phyloP scores from a whole-genome alignment of 2,113 vertebrate genomes.

The Brachyhypopomus occidentalis region DNA sequence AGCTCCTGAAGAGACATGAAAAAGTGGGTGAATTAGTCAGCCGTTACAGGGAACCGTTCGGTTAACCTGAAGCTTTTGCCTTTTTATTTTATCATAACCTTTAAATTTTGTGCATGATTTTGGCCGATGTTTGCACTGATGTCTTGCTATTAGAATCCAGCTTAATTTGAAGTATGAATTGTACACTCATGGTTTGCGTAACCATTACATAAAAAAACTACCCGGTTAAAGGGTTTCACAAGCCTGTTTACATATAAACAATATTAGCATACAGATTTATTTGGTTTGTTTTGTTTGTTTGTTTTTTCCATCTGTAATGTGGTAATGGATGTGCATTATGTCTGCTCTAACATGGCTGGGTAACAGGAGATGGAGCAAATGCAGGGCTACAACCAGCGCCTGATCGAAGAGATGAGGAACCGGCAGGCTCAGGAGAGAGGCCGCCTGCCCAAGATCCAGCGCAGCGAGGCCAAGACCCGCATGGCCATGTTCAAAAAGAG shows the following conservation, averaged over 20 bases:
- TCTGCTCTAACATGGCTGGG: background rate
- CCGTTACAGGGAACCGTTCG: background rate
- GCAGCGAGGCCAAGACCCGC: conserved; percentile 94
- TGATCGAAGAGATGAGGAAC: conserved; percentile 94
- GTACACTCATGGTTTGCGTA: no score
- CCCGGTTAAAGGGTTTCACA: no score
- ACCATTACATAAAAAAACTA: no score
- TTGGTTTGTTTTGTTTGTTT: no score
- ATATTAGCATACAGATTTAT: no score
- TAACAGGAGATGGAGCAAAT: conserved; percentile 97
- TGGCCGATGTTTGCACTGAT: no score
- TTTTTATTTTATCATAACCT: no score
- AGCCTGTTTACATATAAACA: background rate
- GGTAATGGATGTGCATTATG: background rate
- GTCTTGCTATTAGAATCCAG: no score
- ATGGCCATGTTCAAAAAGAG: conserved; percentile 99
- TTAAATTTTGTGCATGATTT: no score
- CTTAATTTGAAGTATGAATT: no score
- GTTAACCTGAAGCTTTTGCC: no score
- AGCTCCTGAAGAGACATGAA: conserved; percentile 97
- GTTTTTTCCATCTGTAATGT: no score
- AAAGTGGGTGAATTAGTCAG: conserved; percentile 75
- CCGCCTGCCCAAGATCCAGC: conserved; percentile 95
- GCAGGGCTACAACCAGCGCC: conserved; percentile 94
- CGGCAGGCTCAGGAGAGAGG: conserved; percentile 92